Evolutionary conservation across 1,140 invertebrate species (phyloP).

Genomic region (Brachionus rubens): DNA sequence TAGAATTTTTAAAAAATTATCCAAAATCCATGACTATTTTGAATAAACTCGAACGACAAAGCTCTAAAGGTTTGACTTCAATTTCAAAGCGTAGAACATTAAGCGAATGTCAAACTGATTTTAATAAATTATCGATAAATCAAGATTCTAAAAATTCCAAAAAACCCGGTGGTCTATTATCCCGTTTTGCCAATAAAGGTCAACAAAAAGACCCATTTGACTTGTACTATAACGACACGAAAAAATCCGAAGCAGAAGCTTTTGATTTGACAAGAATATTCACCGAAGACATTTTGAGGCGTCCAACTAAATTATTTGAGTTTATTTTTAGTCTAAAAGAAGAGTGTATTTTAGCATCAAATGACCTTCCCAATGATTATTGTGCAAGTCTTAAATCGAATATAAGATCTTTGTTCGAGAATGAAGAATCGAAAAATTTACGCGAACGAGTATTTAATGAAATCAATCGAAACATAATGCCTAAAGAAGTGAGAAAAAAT

Average conservation of each 20-base stretch:
- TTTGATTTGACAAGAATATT: slow-evolving; percentile 38
- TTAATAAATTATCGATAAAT: slow-evolving; percentile 3
- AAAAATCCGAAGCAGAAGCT: not conserved
- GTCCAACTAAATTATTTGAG: slow-evolving; percentile 35
- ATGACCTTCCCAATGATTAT: not conserved
- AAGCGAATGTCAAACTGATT: not conserved
- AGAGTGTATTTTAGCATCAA: slow-evolving; percentile 29
- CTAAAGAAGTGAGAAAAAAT: slow-evolving; percentile 38
- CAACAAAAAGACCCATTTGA: slow-evolving; percentile 28
- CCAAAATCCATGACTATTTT: slow-evolving; percentile 43
- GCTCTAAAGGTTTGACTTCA: not conserved
- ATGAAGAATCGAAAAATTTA: slow-evolving; percentile 24
- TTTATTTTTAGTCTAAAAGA: slow-evolving; percentile 41
- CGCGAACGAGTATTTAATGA: slow-evolving; percentile 29
- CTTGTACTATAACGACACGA: slow-evolving; percentile 36
- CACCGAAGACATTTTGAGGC: slow-evolving; percentile 33
- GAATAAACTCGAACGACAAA: slow-evolving; percentile 1
- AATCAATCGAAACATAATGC: slow-evolving; percentile 44
- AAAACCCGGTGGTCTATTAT: not conserved
- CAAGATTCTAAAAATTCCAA: not conserved
- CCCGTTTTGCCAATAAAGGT: not conserved
- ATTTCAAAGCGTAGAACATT: not conserved
- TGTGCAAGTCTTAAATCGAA: not conserved
- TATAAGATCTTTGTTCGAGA: slow-evolving; percentile 15
- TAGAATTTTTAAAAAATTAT: slow-evolving; percentile 45